Conservation (phyloP, 1,140 invertebrate genomes). For the Telenomus remus region DNA sequence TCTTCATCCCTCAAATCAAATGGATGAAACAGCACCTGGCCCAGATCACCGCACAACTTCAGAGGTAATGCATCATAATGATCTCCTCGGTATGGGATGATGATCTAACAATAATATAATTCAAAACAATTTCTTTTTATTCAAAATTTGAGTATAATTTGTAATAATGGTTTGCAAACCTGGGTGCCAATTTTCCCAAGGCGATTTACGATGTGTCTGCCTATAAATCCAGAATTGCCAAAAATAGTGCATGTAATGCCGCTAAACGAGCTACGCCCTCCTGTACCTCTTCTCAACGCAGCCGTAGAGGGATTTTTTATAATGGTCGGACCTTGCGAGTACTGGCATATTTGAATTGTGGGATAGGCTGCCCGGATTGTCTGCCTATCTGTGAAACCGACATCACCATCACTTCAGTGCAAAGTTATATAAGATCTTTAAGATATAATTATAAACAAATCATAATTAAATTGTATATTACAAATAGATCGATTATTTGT, state of each 20-base stretch:
- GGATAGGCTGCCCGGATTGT: conserved; percentile 36
- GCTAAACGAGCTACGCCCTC: conserved; percentile 96
- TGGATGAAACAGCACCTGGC: conserved; percentile 94
- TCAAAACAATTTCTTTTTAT: conserved; percentile 60
- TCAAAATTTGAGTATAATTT: not conserved
- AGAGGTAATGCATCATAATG: conserved; percentile 84
- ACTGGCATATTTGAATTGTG: conserved; percentile 62
- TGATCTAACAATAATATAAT: conserved; percentile 92
- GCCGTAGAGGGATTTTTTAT: conserved; percentile 78
- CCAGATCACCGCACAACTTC: conserved; percentile 94
- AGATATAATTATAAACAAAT: not conserved
- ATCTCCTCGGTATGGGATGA: conserved; percentile 94
- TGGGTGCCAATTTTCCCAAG: conserved; percentile 92
- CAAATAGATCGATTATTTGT: not conserved
- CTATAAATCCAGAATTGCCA: conserved; percentile 92
- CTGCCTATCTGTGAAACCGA: conserved; percentile 60
- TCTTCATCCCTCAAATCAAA: conserved; percentile 92
- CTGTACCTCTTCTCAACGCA: conserved; percentile 88
- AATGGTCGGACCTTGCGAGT: conserved; percentile 62
- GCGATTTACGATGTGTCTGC: conserved; percentile 88
- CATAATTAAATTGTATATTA: not conserved
- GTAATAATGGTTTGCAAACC: conserved; percentile 64
- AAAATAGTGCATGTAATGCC: conserved; percentile 98
- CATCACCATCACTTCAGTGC: conserved; percentile 4
- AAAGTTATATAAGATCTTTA: conserved; percentile 41